Conservation (phyloP, 2,113 vertebrate genomes). For the Dinomys branickii region DNA sequence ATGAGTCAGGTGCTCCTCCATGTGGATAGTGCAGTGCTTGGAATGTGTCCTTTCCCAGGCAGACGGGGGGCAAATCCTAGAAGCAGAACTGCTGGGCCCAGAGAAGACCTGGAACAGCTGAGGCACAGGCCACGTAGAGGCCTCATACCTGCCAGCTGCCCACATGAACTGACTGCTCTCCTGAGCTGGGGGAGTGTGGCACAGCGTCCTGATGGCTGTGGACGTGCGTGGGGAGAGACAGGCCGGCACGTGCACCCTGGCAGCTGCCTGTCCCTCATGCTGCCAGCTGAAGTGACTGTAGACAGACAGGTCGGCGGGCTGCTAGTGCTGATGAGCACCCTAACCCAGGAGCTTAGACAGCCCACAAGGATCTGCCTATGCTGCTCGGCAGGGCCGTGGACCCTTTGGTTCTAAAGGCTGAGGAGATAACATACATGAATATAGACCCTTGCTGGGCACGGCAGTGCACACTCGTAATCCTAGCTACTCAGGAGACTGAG, state of each 20-base stretch:
- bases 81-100: not conserved
- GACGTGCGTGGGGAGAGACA: not conserved
- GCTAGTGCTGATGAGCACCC: not conserved
- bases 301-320: too few species aligned
- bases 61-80: not conserved
- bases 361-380: fast-evolving
- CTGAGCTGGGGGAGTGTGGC: too few species aligned
- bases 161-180: fast-evolving
- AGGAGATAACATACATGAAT: too few species aligned
- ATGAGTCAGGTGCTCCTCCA: fast-evolving
- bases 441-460: not conserved
- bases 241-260: not conserved
- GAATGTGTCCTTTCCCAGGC: not conserved
- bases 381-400: not conserved
- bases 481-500: not conserved
- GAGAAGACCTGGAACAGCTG: not conserved
- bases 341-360: not conserved
- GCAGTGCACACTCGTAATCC: not conserved
- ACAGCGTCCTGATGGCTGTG: fast-evolving
- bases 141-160: not conserved
- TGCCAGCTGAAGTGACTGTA: not conserved
- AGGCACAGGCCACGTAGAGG: not conserved
- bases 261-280: not conserved
- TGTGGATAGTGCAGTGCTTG: not conserved
- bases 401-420: not conserved